These are phyloP conservation scores for Daktulosphaira vitifoliae DNA, from an alignment of 1,140 invertebrate species.

Conservation along the genomic window DNA sequence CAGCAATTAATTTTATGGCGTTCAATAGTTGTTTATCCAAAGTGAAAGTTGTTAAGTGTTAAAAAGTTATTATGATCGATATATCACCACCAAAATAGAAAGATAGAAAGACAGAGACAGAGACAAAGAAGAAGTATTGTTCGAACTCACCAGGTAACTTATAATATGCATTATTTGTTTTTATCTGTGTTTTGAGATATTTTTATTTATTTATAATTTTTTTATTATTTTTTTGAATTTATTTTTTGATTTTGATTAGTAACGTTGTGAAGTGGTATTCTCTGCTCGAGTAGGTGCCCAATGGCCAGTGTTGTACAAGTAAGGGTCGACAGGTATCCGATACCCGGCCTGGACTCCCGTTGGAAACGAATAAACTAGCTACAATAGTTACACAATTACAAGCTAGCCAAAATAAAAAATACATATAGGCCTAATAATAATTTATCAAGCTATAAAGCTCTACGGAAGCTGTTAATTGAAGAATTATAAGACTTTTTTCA, in stretches of 20 bases:
- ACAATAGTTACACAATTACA: constrained; percentile 41
- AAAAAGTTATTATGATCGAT: too few species aligned
- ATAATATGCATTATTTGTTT: constrained; percentile 16
- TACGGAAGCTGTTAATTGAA: constrained; percentile 28
- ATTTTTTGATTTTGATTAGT: constrained; percentile 35
- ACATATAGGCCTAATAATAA: not conserved
- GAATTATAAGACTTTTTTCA: not conserved
- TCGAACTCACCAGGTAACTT: constrained; percentile 26
- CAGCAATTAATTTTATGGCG: too few species aligned
- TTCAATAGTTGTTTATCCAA: too few species aligned
- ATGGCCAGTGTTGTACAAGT: constrained; percentile 44
- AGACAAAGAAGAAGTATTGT: constrained; percentile 21
- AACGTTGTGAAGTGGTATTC: constrained; percentile 39
- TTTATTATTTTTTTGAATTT: constrained; percentile 11
- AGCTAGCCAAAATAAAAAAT: constrained; percentile 1
- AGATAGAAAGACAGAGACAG: not conserved
- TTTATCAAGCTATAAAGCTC: constrained; percentile 14
- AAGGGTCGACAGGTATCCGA: constrained; percentile 44
- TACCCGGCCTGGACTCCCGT: constrained; percentile 44
- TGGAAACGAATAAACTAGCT: constrained; percentile 51
- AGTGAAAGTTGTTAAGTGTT: too few species aligned
- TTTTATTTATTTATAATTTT: constrained; percentile 4
- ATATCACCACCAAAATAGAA: too few species aligned
- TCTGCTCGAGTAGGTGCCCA: constrained; percentile 42
- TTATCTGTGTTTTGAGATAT: constrained; percentile 2